Base-by-base conservation (phyloP, 2,888 invertebrate species). In the Drosophila buzzatii region DNA sequence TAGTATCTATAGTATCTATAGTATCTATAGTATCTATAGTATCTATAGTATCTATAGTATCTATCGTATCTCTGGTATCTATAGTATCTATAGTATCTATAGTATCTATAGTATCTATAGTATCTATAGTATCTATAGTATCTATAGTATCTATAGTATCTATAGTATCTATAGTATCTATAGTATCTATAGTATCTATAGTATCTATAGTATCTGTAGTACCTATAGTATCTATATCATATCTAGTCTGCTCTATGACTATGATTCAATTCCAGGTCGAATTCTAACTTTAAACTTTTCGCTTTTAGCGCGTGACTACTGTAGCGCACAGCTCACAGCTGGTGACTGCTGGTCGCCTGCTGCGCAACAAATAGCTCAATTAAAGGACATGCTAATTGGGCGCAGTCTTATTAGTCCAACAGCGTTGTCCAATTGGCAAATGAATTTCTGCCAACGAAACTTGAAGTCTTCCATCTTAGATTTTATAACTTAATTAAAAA, bases 331-430 rank as follows among this genome's bases (percentile, higher is more conserved):
- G 14, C 8, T 9, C 37, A 37, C 18, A 49, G 35, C 44, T 35
- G 45, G 31, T 10, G 57, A 16, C 16, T 27, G 16, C 33, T 57
- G 33, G 42, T 18, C 42, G 31, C 16, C 31, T 16, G 20, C 33
- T 27, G 45, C 45, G 58, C 58, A 58, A 49, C 59, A 49, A 59
- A 49, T 59, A 31, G 35, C 33, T 16, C 31, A 27, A 49, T 59
- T 39, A 39, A 59, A 31, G 58, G 45, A 31, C 37, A 41, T 31
- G 49, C 59, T 49, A 49, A 59, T 59, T 59, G 49, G 59, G 10
- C 39, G 39, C 7, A 3, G 39, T 18, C 39, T 45, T 31, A 39
- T 35, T 61, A 23, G 44, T 20, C 35, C 35, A 44, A 57, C 27
- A 20, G 16, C 20, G 16, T 9, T 20, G 18, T 7, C 20, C n/a